phyloP scores from a whole-genome alignment of 2,797 vertebrate species.

The Scyliorhinus canicula region DNA sequence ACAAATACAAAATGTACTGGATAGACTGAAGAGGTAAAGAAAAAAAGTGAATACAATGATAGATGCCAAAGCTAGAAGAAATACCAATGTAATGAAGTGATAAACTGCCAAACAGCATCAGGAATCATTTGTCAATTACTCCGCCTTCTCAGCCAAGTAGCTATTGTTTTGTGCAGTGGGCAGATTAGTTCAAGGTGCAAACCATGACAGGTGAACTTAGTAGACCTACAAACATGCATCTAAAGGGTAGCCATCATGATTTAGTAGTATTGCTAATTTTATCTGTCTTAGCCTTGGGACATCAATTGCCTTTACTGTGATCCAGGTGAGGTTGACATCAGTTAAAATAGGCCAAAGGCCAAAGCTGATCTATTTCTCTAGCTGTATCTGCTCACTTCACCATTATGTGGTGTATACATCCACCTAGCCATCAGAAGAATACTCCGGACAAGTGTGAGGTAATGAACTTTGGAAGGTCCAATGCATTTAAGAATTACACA shows the following conservation, averaged over 20 bases:
- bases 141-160: not conserved
- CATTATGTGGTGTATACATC: not conserved
- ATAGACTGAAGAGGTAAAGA: not conserved
- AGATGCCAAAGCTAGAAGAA: not conserved
- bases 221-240: not conserved
- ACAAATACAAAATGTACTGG: not conserved
- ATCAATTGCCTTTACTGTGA: not conserved
- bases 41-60: not conserved
- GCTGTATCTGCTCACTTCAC: not conserved
- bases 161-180: not conserved
- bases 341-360: not conserved
- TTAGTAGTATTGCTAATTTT: not conserved
- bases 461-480: no score
- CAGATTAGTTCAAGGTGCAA: not conserved
- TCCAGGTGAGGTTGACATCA: not conserved
- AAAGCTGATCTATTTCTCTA: not conserved
- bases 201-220: not conserved
- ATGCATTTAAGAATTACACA: no score
- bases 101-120: not conserved
- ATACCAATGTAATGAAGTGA: not conserved
- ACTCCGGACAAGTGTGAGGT: no score
- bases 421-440: not conserved
- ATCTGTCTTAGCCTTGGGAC: not conserved
- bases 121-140: not conserved
- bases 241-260: not conserved